Evolutionary conservation across 2,113 vertebrate genomes (phyloP), one percentile per base, ranked within the genome.

Genomic region (Numenius arquata): DNA sequence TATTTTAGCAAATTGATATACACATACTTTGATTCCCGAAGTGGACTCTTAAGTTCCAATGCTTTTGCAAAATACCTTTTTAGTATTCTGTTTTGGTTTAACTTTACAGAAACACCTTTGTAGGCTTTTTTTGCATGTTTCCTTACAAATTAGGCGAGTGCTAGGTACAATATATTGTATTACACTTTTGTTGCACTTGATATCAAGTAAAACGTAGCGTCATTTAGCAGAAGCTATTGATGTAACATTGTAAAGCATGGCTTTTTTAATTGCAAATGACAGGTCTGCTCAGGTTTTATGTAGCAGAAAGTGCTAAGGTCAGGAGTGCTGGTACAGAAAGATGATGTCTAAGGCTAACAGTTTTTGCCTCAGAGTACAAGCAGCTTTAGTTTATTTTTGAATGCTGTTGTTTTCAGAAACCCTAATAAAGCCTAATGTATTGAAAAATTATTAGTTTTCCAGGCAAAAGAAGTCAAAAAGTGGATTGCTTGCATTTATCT

Each of bases 31-130:
- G 53, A 79, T 75, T 85, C 73, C 68, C 63, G 32, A 77, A 78
- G n/a, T 2, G 3, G 38, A 32, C 38, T 62, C 1, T 48, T 29
- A 68, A 89, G 62, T 65, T 83, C 26, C 17, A 6, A 7, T 59
- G 21, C 45, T 61, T 88, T 58, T 30, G 55, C 5, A 2, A 59
- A 67, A 52, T n/a, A 45, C 4, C 2, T 43, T 59, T n/a, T 43
- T 50, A 34, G 36, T 86, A 38, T 81, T 59, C 52, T n/a, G 53
- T 63, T 85, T 41, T 94, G 65, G 45, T 90, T 97, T 93, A 97
- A 95, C 90, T 95, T 91, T 76, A 92, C 82, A 94, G 94, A 97
- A 97, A 93, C 91, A 96, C 90, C 95, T 97, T 94, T 83, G 36
- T 62, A 87, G 91, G 38, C 94, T 85, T 84, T 63, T 66, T 92